These are phyloP conservation scores for Anthophora plumipes DNA, from an alignment of 2,888 invertebrate species.

Conservation along the genomic window DNA sequence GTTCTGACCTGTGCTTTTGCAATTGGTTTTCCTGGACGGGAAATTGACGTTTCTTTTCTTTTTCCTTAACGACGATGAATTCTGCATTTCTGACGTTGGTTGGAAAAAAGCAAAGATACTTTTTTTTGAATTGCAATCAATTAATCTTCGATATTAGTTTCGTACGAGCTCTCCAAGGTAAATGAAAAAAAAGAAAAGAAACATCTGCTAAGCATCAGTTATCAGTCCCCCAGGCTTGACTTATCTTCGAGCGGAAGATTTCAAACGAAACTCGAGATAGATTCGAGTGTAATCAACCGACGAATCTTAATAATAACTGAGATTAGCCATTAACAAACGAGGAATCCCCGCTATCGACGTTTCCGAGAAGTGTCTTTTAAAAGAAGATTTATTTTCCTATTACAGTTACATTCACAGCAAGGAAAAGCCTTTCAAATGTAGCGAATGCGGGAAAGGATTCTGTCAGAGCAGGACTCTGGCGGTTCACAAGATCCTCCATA, in stretches of 20 bases:
- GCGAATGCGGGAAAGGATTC: slow-evolving; percentile 98
- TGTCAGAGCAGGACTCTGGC: slow-evolving; percentile 98
- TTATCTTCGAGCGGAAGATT: slow-evolving; percentile 15
- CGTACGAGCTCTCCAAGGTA: too few relatives aligned
- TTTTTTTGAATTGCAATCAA: too few relatives aligned
- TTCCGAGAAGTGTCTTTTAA: background rate
- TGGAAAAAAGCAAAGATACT: too few relatives aligned
- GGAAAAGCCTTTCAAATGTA: slow-evolving; percentile 99
- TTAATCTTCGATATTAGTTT: too few relatives aligned
- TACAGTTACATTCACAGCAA: slow-evolving; percentile 98
- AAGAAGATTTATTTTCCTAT: background rate
- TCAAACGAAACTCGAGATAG: slow-evolving; percentile 8
- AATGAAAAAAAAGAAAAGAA: background rate
- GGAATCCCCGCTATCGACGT: background rate
- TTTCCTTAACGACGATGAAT: too few relatives aligned
- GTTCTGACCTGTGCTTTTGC: too few relatives aligned
- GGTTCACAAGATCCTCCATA: slow-evolving; percentile 96
- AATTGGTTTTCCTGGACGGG: too few relatives aligned
- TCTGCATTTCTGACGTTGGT: too few relatives aligned
- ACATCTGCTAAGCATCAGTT: slow-evolving; percentile 5
- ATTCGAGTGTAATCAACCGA: background rate
- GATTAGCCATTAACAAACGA: background rate
- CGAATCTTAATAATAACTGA: background rate
- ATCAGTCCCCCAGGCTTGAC: background rate
- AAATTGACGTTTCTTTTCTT: too few relatives aligned